These are phyloP conservation scores for Thelaira solivaga DNA, from an alignment of 2,888 invertebrate genomes.

Conservation along the genomic window DNA sequence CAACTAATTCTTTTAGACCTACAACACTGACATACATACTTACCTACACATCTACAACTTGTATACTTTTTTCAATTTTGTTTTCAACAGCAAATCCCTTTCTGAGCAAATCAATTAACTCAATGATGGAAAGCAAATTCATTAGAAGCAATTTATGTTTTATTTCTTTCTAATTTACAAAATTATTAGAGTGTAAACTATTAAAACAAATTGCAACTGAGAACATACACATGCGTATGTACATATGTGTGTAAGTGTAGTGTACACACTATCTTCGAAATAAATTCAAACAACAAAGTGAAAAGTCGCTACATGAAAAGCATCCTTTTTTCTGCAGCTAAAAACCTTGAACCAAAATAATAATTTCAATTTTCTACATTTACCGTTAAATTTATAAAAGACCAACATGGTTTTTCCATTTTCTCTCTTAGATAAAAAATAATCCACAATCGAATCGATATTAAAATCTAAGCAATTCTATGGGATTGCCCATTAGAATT, in stretches of 20 bases:
- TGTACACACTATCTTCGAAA: too few relatives aligned
- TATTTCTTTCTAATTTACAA: conserved; percentile 57
- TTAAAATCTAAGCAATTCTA: too few relatives aligned
- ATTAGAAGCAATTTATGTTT: neutral
- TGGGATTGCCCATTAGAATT: too few relatives aligned
- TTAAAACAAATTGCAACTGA: conserved; percentile 47
- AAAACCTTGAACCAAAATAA: too few relatives aligned
- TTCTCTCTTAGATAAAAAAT: too few relatives aligned
- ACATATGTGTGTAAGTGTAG: neutral
- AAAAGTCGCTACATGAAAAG: too few relatives aligned
- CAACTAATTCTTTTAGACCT: neutral
- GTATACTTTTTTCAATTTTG: neutral
- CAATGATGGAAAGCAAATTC: conserved; percentile 14
- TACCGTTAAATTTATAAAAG: too few relatives aligned
- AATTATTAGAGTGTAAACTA: conserved; percentile 66
- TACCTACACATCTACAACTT: neutral
- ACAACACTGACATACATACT: neutral
- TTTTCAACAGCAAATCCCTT: neutral
- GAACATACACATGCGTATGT: neutral
- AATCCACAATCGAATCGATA: too few relatives aligned
- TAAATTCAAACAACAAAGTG: too few relatives aligned
- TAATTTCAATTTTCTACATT: too few relatives aligned
- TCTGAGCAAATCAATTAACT: conserved; percentile 46
- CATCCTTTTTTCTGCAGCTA: too few relatives aligned
- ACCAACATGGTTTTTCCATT: too few relatives aligned